These are phyloP conservation scores for Hololepta plana DNA, from an alignment of 2,888 invertebrate species.

Conservation along the genomic window DNA sequence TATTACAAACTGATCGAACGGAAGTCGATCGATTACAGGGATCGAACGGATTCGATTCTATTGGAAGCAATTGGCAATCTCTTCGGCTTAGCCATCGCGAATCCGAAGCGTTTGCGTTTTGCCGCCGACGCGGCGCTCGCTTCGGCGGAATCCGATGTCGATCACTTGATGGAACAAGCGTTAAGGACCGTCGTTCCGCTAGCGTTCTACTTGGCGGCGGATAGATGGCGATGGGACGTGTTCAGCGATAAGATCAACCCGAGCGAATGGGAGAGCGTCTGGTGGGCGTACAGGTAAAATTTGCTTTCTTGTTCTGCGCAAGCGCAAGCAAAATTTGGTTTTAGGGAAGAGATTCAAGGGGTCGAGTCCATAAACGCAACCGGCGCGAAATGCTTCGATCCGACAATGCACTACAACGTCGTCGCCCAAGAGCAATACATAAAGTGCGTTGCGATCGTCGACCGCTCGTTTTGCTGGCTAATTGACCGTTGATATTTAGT, in stretches of 20 bases:
- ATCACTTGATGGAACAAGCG: slow-evolving; percentile 29
- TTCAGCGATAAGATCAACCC: slow-evolving; percentile 25
- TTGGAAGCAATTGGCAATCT: too few species aligned
- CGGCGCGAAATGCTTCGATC: slow-evolving; percentile 27
- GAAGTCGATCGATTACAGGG: too few species aligned
- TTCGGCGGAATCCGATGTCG: slow-evolving; percentile 24
- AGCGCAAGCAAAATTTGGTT: slow-evolving; percentile 3
- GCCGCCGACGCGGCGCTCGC: too few species aligned
- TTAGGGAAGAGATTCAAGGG: slow-evolving; percentile 25
- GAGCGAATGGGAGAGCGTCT: slow-evolving; percentile 26
- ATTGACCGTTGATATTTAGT: slow-evolving; percentile 20
- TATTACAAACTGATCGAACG: too few species aligned
- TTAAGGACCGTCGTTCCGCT: slow-evolving; percentile 31
- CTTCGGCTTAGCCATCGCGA: too few species aligned
- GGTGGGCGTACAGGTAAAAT: slow-evolving; percentile 24
- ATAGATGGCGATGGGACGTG: slow-evolving; percentile 37
- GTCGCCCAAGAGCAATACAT: slow-evolving; percentile 28
- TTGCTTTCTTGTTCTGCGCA: too few species aligned
- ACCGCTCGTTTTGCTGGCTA: slow-evolving; percentile 1
- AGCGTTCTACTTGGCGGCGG: slow-evolving; percentile 36
- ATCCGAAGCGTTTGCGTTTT: too few species aligned
- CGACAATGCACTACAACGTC: slow-evolving; percentile 29
- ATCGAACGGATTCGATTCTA: too few species aligned
- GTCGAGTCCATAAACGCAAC: slow-evolving; percentile 23
- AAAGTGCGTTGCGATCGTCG: slow-evolving; percentile 14